Base-by-base conservation (phyloP, 1,140 invertebrate species). In the Euura saliciscinereae region DNA sequence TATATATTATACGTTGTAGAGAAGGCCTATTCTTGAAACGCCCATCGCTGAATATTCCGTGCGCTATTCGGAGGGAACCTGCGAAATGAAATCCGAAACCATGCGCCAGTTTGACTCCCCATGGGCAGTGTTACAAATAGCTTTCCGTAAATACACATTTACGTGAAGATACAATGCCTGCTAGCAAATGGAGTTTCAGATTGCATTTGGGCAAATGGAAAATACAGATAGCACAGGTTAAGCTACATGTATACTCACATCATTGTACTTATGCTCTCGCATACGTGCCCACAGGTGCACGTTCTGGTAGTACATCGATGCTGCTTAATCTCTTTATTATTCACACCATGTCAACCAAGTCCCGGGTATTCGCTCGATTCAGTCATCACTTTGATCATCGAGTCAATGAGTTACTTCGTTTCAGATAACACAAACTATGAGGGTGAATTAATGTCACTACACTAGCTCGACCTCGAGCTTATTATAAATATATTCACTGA, bases 101-200 rank as follows among this genome's bases (percentile, higher is more conserved):
- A n/a, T n/a, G 51, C 13, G 8, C 51, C 51, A n/a, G 51, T 59
- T 59, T 59, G 8, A 59, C 51, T 59, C 51, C 51, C 51, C 6
- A n/a, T 59, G 51, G 51, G 51, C 51, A 59, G 51, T 59, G 51
- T 59, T 59, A 59, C 51, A 59, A 59, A 59, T 59, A 59, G 51
- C 51, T 59, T 59, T 59, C 51, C 51, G 51, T 59, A 59, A 59
- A 59, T 59, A 59, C 51, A 59, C 51, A 59, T 59, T 59, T 59
- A n/a, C 51, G 51, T 59, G 51, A 59, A 59, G 51, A 59, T 59
- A 59, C 51, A 59, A 59, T 59, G 51, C 51, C 51, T 59, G 51
- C 51, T 59, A 59, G 51, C 51, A 59, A 59, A 59, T 59, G 51
- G 51, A 59, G 51, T 59, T 59, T 59, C 51, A 59, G 5, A 59